Evolutionary conservation across 2,113 vertebrate species (phyloP), one percentile per base, ranked within the genome.

Genomic region (Hoplias malabaricus): DNA sequence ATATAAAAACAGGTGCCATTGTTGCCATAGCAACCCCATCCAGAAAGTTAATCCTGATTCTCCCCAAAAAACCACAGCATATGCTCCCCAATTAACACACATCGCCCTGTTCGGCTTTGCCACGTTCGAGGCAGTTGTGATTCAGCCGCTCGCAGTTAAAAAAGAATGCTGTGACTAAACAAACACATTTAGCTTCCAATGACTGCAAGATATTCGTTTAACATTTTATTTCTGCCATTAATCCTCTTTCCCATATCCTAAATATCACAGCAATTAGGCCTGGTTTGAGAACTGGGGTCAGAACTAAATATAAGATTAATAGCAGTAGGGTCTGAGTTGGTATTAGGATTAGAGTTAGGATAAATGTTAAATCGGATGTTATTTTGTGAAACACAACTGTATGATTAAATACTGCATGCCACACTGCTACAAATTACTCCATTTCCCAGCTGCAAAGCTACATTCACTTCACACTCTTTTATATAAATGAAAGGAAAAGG

Each of bases 11-110:
- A 76, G 73, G 73, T 71, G 74, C 40, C 34, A 11, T 2, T 6
- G 79, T 80, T 80, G 36, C 79, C 56, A 80, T 66, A 73, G 74
- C 59, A 75, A 80, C 79, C 13, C 46, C 48, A 50, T 19, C 57
- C 34, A 25, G 69, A 40, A 42, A 70, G 57, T 46, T 75, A 56
- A 70, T 57, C 56, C 48, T 53, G 43, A 56, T 61, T 31, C 7
- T 25, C 34, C 56, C 14, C 53, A 50, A 40, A 57, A 69, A 63
- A 36, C 23, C 8, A 33, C 25, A 54, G 19, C 43, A 76, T 34
- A 75, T 75, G 56, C 65, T 62, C 57, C 48, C 12, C 65, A 59
- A 54, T 69, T 54, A 77, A 59, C 67, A n/a, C 13, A 5, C 31
- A 43, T 53, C 23, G 31, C 43, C 10, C 31, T 40, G 53, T 67